A percentile compares a stretch with the other conserved stretches of the same genome.
Conservation (phyloP, 1,140 invertebrate species). For the Drosophila asahinai region DNA sequence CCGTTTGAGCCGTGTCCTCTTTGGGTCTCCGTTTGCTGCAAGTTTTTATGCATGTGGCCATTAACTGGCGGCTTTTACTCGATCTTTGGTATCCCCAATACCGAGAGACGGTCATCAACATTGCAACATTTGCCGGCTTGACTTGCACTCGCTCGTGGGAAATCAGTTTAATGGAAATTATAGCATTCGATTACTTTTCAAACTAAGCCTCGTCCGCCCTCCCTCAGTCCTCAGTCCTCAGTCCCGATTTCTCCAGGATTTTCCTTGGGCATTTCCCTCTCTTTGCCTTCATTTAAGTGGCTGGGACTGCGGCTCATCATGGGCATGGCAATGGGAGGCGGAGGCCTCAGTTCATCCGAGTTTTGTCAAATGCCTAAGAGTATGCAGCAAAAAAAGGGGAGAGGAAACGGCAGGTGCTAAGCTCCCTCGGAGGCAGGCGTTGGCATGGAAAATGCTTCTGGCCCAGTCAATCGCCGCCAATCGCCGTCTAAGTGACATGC, state of each 20-base stretch:
- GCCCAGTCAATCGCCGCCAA: slow-evolving; percentile 23
- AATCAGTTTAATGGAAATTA: slow-evolving; percentile 84
- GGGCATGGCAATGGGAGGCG: slow-evolving; percentile 22
- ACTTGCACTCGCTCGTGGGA: slow-evolving; percentile 72
- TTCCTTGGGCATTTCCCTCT: slow-evolving; percentile 5
- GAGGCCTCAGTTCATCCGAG: slow-evolving; percentile 18
- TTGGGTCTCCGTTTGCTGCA: slow-evolving; percentile 5
- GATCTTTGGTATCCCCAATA: not conserved
- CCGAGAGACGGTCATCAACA: slow-evolving; percentile 53
- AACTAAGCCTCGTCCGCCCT: slow-evolving; percentile 37
- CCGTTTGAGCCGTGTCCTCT: slow-evolving; percentile 9
- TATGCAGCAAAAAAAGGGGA: slow-evolving; percentile 50
- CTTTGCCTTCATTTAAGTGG: slow-evolving; percentile 39
- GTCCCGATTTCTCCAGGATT: not conserved
- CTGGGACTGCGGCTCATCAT: slow-evolving; percentile 33
- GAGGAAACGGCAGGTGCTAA: not conserved
- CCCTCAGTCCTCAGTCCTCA: not conserved
- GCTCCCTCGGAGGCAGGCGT: slow-evolving; percentile 4
- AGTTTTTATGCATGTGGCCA: slow-evolving; percentile 70
- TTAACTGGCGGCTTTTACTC: slow-evolving; percentile 53
- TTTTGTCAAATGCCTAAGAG: slow-evolving; percentile 70
- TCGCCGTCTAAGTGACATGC: slow-evolving; percentile 66
- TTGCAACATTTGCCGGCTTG: slow-evolving; percentile 73
- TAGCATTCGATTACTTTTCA: slow-evolving; percentile 82
- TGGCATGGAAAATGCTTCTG: slow-evolving; percentile 49